Conservation (phyloP, 2,797 vertebrate species). For the Philypnodon macrostomus region DNA sequence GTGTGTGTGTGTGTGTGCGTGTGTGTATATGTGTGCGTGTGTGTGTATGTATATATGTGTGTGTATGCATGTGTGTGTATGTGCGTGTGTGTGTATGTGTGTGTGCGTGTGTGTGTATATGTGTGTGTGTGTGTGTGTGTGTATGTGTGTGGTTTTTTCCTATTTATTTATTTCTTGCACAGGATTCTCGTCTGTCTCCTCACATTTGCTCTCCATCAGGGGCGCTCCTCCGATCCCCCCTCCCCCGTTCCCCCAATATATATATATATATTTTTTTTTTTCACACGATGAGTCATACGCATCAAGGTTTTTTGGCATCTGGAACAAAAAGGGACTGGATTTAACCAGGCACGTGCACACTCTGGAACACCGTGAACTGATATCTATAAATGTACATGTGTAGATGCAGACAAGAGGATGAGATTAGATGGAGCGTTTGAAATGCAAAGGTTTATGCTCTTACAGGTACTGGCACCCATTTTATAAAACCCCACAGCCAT, state of each 20-base stretch:
- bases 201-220: slow-evolving; percentile 59
- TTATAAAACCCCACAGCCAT: no score
- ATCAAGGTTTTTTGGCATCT: slow-evolving; percentile 39
- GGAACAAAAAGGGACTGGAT: slow-evolving; percentile 36
- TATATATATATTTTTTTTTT: no score
- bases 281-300: slow-evolving; percentile 65
- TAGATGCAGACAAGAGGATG: background rate
- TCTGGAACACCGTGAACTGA: background rate
- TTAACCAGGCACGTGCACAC: slow-evolving; percentile 6
- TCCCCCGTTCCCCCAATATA: background rate
- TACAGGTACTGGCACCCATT: no score
- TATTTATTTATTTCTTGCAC: background rate
- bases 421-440: no score
- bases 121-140: no score
- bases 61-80: no score
- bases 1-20: slow-evolving; percentile 5
- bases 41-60: no score
- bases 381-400: background rate
- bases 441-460: no score
- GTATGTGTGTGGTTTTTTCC: background rate
- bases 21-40: slow-evolving; percentile 5
- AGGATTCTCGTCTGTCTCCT: slow-evolving; percentile 48
- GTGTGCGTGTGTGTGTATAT: no score
- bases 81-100: slow-evolving; percentile 5
- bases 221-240: slow-evolving; percentile 44